Conservation (phyloP, 2,888 invertebrate genomes). For the Brenthis hecate region DNA sequence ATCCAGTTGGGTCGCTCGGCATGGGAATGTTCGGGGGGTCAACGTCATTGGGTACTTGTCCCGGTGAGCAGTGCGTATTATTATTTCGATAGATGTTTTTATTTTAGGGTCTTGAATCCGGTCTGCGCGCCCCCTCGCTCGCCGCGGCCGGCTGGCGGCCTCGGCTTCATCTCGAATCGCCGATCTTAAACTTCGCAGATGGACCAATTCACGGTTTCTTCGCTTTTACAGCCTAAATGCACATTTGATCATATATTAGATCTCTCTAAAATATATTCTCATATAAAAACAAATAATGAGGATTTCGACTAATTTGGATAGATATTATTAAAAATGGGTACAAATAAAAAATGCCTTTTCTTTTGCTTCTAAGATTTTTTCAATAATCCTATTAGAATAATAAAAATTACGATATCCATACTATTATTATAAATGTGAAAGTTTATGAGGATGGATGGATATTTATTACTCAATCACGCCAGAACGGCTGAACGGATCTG, state of each 20-base stretch:
- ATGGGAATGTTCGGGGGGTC: slow-evolving; percentile 80
- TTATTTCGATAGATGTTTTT: slow-evolving; percentile 82
- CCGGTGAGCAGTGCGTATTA: slow-evolving; percentile 77
- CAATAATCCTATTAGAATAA: no score
- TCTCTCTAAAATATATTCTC: no score
- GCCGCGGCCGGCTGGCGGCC: slow-evolving; percentile 52
- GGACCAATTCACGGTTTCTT: slow-evolving; percentile 12
- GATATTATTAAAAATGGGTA: no score
- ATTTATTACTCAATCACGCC: no score
- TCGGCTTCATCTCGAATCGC: slow-evolving; percentile 41
- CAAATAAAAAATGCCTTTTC: no score
- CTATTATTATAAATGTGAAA: no score
- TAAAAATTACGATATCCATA: no score
- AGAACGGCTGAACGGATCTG: no score
- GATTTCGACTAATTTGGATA: no score
- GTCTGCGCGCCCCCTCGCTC: slow-evolving; percentile 78
- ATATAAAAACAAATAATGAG: no score
- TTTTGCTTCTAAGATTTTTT: no score
- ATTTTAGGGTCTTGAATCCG: slow-evolving; percentile 81
- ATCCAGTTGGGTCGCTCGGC: slow-evolving; percentile 74
- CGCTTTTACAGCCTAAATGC: background rate
- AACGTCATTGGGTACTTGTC: slow-evolving; percentile 81
- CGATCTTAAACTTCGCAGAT: slow-evolving; percentile 20
- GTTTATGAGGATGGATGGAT: no score
- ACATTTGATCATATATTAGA: background rate